Conservation (phyloP, 2,797 vertebrate species). For the Cuculus canorus region DNA sequence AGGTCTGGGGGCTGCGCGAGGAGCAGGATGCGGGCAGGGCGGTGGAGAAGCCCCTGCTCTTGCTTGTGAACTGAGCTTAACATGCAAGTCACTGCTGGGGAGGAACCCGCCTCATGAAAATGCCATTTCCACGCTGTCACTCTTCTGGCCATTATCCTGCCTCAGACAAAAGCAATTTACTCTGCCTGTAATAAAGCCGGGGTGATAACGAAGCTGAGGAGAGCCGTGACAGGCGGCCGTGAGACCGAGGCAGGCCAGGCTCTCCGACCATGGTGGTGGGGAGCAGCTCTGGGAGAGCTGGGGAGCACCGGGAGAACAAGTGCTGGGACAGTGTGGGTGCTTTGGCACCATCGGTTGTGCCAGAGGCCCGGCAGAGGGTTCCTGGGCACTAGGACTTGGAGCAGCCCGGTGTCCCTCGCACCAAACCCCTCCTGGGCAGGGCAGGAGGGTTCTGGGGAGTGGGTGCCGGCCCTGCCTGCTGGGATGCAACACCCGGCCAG, state of each 20-base stretch:
- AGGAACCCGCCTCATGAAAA: conserved; percentile 50
- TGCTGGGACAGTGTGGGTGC: no score
- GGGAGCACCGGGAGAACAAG: neutral
- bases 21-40: neutral
- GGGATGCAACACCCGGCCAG: neutral
- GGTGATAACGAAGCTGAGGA: conserved; percentile 28
- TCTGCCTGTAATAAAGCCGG: conserved; percentile 55
- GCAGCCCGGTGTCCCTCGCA: accelerated
- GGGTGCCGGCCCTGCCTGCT: neutral
- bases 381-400: accelerated
- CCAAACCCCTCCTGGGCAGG: accelerated
- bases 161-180: conserved; percentile 73
- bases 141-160: conserved; percentile 53
- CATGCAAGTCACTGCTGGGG: conserved; percentile 48
- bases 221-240: neutral
- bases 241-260: neutral
- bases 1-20: accelerated
- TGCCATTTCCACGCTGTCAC: conserved; percentile 44
- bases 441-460: neutral
- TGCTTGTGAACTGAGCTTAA: neutral
- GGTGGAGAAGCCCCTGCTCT: accelerated
- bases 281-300: neutral
- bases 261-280: neutral
- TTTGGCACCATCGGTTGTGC: neutral
- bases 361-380: neutral